phyloP scores from a whole-genome alignment of 2,888 invertebrate species.

The Nephrotoma guestfalica region DNA sequence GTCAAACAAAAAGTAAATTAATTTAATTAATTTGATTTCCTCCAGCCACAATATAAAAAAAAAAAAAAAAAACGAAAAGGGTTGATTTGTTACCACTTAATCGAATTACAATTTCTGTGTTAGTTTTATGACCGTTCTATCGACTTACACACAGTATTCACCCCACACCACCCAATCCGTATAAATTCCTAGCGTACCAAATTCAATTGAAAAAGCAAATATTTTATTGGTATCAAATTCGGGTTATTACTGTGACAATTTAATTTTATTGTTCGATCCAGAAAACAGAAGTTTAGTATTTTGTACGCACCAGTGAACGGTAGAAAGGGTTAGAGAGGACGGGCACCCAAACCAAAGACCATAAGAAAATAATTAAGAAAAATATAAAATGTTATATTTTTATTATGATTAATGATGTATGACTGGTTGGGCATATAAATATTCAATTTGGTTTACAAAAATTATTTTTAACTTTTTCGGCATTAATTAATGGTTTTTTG shows the following conservation, averaged over 20 bases:
- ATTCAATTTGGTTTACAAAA: background rate
- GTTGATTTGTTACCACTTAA: background rate
- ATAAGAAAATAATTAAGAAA: background rate
- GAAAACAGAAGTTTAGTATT: background rate
- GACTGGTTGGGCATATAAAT: background rate
- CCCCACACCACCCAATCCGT: background rate
- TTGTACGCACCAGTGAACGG: background rate
- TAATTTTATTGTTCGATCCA: background rate
- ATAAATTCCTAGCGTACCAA: background rate
- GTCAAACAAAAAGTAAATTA: background rate
- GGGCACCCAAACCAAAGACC: background rate
- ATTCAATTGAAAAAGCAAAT: background rate
- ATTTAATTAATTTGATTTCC: background rate
- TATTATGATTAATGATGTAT: background rate
- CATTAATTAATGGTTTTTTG: background rate
- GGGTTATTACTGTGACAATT: background rate
- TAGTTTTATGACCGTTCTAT: background rate
- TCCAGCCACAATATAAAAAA: background rate
- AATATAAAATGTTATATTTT: background rate
- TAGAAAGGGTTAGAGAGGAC: background rate
- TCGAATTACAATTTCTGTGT: background rate
- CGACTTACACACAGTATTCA: background rate
- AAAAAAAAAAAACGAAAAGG: background rate
- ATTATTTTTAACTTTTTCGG: background rate
- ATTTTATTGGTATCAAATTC: background rate